Conservation (phyloP, 2,888 invertebrate genomes). For the Malacosoma neustria region DNA sequence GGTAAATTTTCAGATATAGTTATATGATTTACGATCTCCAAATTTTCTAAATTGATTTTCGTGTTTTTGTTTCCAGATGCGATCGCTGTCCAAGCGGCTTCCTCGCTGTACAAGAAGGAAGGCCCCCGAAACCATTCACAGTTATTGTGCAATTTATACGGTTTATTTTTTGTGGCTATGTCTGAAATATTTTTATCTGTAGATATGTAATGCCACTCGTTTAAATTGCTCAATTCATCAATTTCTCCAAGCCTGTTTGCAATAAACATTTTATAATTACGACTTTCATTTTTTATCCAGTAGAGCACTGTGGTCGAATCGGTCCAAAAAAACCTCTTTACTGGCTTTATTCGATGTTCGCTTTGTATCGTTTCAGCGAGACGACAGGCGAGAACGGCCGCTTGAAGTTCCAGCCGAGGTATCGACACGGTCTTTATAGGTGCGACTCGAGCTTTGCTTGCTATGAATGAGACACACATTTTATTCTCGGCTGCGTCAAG, state of each 20-base stretch:
- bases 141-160: background rate
- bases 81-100: background rate
- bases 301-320: conserved; percentile 15
- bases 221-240: conserved; percentile 10
- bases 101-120: conserved; percentile 1
- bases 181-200: conserved; percentile 16
- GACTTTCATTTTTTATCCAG: conserved; percentile 13
- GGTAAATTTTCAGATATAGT: background rate
- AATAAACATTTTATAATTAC: conserved; percentile 13
- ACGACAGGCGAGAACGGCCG: conserved; percentile 8
- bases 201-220: conserved; percentile 23
- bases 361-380: conserved; percentile 5
- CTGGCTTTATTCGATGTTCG: conserved; percentile 2
- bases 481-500: background rate
- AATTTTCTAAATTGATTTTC: background rate
- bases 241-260: conserved; percentile 17
- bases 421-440: conserved; percentile 7
- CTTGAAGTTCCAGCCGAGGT: conserved; percentile 11
- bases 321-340: conserved; percentile 9
- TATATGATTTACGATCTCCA: background rate
- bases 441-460: conserved; percentile 6
- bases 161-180: conserved; percentile 5
- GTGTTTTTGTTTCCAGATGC: too few relatives aligned
- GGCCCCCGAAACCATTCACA: conserved; percentile 8
- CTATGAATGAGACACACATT: conserved; percentile 2